Conservation (phyloP, 2,113 vertebrate genomes). For the Sebastes fasciatus region DNA sequence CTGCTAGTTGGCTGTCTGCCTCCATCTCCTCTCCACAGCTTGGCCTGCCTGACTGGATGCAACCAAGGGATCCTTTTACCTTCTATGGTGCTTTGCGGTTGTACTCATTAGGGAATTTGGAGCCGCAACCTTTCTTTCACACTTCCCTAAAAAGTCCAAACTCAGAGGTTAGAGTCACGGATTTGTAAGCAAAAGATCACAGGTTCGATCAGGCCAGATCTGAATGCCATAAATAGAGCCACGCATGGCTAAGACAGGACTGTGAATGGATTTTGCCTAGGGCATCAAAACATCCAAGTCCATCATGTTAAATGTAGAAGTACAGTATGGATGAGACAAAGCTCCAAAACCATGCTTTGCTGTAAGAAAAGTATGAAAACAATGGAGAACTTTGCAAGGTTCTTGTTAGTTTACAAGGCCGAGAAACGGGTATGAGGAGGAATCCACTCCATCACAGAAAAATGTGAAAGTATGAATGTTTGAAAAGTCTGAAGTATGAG, state of each 20-base stretch:
- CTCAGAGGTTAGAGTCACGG: not conserved
- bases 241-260: not conserved
- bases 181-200: not conserved
- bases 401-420: not conserved
- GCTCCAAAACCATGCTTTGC: not conserved
- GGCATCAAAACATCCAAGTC: not conserved
- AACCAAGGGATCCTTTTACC: conserved; percentile 45
- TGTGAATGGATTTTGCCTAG: not conserved
- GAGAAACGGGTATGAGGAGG: not conserved
- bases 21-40: conserved; percentile 22
- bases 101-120: not conserved
- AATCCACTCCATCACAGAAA: conserved; percentile 1
- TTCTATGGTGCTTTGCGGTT: conserved; percentile 65
- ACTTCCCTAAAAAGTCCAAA: conserved; percentile 39
- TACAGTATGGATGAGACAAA: not conserved
- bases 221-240: not conserved
- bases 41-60: conserved; percentile 4
- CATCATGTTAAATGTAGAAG: too few species aligned
- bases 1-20: conserved; percentile 4
- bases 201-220: not conserved
- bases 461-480: not conserved
- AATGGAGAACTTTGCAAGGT: not conserved
- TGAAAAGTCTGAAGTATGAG: conserved; percentile 1
- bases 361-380: not conserved
- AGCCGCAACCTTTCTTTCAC: conserved; percentile 3